These are phyloP conservation scores for Sarcophilus harrisii DNA, from an alignment of 2,797 vertebrate genomes.

Conservation along the genomic window DNA sequence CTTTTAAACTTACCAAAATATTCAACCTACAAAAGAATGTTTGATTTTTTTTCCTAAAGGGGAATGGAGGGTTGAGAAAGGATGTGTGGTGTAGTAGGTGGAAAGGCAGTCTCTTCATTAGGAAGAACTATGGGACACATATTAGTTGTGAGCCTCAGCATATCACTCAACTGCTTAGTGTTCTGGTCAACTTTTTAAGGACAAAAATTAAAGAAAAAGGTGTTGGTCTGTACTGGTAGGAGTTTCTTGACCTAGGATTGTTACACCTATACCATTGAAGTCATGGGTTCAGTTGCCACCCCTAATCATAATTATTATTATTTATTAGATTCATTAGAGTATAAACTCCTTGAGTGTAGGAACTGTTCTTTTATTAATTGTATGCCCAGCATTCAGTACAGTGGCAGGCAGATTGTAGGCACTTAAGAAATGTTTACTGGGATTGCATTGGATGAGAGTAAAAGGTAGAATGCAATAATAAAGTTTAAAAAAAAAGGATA, in stretches of 20 bases:
- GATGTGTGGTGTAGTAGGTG: not conserved
- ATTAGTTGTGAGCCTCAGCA: not conserved
- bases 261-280: not conserved
- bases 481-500: not conserved
- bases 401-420: not conserved
- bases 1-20: not conserved
- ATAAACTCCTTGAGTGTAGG: not conserved
- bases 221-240: not conserved
- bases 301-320: not conserved
- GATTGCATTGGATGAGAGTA: not conserved
- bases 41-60: not conserved
- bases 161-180: not conserved
- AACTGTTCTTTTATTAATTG: not conserved
- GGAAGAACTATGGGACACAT: not conserved
- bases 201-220: not conserved
- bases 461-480: not conserved
- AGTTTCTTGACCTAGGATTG: not conserved
- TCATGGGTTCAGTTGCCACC: not conserved
- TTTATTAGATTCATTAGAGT: not conserved
- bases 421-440: not conserved
- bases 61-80: not conserved
- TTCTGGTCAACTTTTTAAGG: not conserved
- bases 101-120: not conserved
- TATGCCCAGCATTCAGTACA: not conserved
- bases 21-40: not conserved